A percentile compares a stretch with the other conserved stretches of the same genome.
Conservation (phyloP, 2,888 invertebrate species). For the Lasioglossum figueresi region DNA sequence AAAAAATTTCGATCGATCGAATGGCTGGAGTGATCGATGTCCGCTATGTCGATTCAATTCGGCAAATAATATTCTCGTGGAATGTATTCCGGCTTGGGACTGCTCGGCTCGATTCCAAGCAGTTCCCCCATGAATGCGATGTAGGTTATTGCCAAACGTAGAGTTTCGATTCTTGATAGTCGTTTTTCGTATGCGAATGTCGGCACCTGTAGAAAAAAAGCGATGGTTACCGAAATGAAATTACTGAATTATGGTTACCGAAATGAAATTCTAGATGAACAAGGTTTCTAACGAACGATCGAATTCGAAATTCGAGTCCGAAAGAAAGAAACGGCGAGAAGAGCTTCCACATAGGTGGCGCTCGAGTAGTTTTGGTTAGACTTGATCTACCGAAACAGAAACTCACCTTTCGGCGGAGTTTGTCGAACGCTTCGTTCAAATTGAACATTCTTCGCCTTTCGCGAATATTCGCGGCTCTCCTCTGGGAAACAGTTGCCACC, state of each 20-base stretch:
- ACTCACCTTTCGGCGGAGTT: conserved; percentile 92
- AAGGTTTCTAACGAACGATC: no score
- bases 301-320: no score
- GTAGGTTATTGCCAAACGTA: conserved; percentile 97
- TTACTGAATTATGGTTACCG: no score
- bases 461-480: conserved; percentile 96
- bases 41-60: conserved; percentile 66
- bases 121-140: conserved; percentile 98
- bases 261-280: no score
- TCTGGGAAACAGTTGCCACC: conserved; percentile 95
- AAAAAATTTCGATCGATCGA: background rate
- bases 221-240: no score
- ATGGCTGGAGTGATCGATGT: background rate
- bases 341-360: background rate
- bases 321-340: background rate
- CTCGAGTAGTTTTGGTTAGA: background rate
- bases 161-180: conserved; percentile 96
- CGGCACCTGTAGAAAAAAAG: conserved; percentile 87
- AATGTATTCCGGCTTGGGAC: conserved; percentile 81
- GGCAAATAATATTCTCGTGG: conserved; percentile 82
- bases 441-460: conserved; percentile 98
- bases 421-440: conserved; percentile 97
- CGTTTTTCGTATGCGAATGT: conserved; percentile 99
- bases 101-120: conserved; percentile 84
- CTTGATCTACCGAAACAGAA: background rate